Base-by-base conservation (phyloP, 2,888 invertebrate species). In the Phorcus lineatus region DNA sequence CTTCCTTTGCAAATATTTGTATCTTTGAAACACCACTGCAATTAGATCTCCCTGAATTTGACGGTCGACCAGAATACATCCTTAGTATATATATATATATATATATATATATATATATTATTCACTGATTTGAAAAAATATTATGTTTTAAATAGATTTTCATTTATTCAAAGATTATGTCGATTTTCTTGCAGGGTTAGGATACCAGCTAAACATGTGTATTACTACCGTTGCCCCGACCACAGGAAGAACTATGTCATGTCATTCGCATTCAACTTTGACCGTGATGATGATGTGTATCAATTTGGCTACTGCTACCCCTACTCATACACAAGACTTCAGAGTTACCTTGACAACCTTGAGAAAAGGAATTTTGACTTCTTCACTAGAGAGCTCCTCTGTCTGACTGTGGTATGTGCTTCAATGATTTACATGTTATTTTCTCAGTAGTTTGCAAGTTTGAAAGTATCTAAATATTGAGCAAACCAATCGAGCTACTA, bases 281-380 rank as follows among this genome's bases (percentile, higher is more conserved):
- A 99, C 93, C 95, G 96, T 79, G 98, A 98, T 92, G 97, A 98
- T 87, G 98, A 99, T 90, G 95, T 97, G 0, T 99, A 98, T 92
- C 98, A 99, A 92, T 99, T 99, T 93, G 96, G 98, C 0, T 95
- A 99, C 88, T 96, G 96, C 36, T 97, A 96, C 83, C 99, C 99
- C 0, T 99, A 99, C 92, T 97, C 98, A n/a, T 99, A 98, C 93
- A 96, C 97, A 0, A 95, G 97, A 79, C 95, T 97, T 77, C 97
- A 98, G 93, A 96, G 96, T 62, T 97, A 98, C 93, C 94, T 99
- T 84, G 95, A 96, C 54, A 93, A 95, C 85, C 94, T 97, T 82
- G 96, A 96, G 90, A 95, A 83, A 94, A 95, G 92, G 90, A 92
- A 94, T 70, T 90, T 94, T 81, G 94, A 93, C 81, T 94, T 90